A percentile compares a stretch with the other conserved stretches of the same genome.
Evolutionary conservation across 2,113 vertebrate species (phyloP).

Genomic region (Brachyhypopomus occidentalis): DNA sequence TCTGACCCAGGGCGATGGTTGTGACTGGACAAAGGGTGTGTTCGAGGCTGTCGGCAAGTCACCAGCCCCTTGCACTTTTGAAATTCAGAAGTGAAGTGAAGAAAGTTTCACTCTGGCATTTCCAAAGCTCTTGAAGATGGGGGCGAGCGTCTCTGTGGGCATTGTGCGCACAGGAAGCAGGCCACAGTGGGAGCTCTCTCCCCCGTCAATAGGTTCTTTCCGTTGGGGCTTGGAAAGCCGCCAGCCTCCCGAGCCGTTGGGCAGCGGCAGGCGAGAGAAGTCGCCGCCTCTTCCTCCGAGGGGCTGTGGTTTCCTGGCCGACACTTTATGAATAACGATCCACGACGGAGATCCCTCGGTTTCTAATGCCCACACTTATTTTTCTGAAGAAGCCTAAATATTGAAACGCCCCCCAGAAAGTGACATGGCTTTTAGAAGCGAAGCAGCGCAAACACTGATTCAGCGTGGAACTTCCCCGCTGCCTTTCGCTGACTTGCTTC

Average conservation of each 20-base stretch:
- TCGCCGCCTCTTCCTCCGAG: slow-evolving; percentile 16
- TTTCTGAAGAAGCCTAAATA: slow-evolving; percentile 35
- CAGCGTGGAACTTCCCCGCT: neutral
- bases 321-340: slow-evolving; percentile 51
- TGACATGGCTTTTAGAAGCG: slow-evolving; percentile 16
- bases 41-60: neutral
- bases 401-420: neutral
- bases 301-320: slow-evolving; percentile 29
- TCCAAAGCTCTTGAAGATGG: slow-evolving; percentile 35
- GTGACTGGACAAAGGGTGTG: slow-evolving; percentile 7
- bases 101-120: slow-evolving; percentile 33
- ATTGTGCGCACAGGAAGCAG: slow-evolving; percentile 50
- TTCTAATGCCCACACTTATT: slow-evolving; percentile 27
- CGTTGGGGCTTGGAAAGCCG: slow-evolving; percentile 44
- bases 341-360: slow-evolving; percentile 35
- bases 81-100: slow-evolving; percentile 20
- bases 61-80: slow-evolving; percentile 10
- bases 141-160: slow-evolving; percentile 37
- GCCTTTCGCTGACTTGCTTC: slow-evolving; percentile 3
- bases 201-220: slow-evolving; percentile 56
- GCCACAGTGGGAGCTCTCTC: slow-evolving; percentile 49
- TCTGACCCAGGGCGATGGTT: slow-evolving; percentile 7
- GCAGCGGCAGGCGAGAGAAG: slow-evolving; percentile 36
- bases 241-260: slow-evolving; percentile 42
- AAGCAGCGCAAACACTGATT: slow-evolving; percentile 11